phyloP scores from a whole-genome alignment of 2,113 vertebrate genomes.

The Coregonus clupeaformis region DNA sequence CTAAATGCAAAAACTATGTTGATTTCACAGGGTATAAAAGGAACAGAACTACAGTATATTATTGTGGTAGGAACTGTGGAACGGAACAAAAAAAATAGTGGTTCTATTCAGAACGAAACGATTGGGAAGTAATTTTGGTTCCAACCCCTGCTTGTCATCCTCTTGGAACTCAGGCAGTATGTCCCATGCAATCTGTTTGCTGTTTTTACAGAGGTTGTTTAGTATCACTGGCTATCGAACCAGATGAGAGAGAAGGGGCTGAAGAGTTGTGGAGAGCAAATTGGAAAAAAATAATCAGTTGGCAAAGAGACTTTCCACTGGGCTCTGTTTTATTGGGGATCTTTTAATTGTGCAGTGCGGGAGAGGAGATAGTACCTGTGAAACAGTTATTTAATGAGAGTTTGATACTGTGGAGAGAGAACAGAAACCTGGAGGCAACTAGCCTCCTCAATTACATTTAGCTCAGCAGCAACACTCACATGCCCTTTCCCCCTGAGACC shows the following conservation, averaged over 20 bases:
- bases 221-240: not conserved
- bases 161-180: too few relatives aligned
- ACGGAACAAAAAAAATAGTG: too few relatives aligned
- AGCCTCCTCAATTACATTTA: conserved; percentile 33
- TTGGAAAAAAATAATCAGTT: not conserved
- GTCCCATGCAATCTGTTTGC: not conserved
- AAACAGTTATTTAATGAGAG: conserved; percentile 22
- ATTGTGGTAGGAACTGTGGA: too few relatives aligned
- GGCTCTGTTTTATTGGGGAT: conserved; percentile 8
- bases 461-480: conserved; percentile 12
- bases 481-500: conserved; percentile 8
- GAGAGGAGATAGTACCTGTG: conserved; percentile 8
- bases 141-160: too few relatives aligned
- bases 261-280: not conserved
- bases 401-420: conserved; percentile 17
- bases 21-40: too few relatives aligned
- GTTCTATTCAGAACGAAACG: too few relatives aligned
- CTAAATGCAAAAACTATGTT: too few relatives aligned
- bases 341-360: conserved; percentile 2
- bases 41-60: too few relatives aligned
- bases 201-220: not conserved
- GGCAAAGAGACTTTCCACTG: conserved; percentile 14
- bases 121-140: not conserved
- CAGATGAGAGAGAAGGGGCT: not conserved
- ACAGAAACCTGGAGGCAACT: conserved; percentile 9